Conservation (phyloP, 2,888 invertebrate genomes). For the Congeria kusceri region DNA sequence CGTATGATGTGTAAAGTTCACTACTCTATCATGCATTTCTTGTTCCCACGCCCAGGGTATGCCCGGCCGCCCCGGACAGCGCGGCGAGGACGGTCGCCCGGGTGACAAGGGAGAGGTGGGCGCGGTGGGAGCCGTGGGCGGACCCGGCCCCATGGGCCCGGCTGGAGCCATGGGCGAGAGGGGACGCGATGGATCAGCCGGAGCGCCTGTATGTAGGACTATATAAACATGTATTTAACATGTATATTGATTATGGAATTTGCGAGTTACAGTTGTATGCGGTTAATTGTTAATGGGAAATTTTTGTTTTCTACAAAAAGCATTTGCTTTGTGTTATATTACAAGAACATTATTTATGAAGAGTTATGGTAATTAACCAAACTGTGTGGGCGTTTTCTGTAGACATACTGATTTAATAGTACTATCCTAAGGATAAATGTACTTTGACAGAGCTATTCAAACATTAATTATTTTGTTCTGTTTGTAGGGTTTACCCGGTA, state of each 20-base stretch:
- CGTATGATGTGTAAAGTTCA: too few relatives aligned
- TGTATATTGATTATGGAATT: background rate
- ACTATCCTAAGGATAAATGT: too few relatives aligned
- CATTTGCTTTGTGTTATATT: too few relatives aligned
- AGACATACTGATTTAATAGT: too few relatives aligned
- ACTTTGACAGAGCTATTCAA: background rate
- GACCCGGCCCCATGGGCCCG: constrained; percentile 61
- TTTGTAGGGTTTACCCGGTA: constrained; percentile 76
- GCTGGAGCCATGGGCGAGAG: constrained; percentile 75
- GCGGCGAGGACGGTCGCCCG: constrained; percentile 40
- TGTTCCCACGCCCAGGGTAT: constrained; percentile 33
- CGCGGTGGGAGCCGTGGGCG: constrained; percentile 46
- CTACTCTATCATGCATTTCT: too few relatives aligned
- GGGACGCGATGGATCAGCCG: constrained; percentile 76
- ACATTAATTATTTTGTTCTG: background rate
- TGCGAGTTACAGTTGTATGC: background rate
- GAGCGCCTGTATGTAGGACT: constrained; percentile 74
- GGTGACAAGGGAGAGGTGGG: constrained; percentile 60
- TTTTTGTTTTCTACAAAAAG: too few relatives aligned
- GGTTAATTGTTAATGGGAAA: background rate
- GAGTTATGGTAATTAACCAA: too few relatives aligned
- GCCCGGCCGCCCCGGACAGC: constrained; percentile 36
- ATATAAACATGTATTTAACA: background rate
- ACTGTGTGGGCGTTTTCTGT: too few relatives aligned
- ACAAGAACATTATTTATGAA: too few relatives aligned